Evolutionary conservation across 2,113 vertebrate genomes (phyloP).

Genomic region (Bubo blakistoni): DNA sequence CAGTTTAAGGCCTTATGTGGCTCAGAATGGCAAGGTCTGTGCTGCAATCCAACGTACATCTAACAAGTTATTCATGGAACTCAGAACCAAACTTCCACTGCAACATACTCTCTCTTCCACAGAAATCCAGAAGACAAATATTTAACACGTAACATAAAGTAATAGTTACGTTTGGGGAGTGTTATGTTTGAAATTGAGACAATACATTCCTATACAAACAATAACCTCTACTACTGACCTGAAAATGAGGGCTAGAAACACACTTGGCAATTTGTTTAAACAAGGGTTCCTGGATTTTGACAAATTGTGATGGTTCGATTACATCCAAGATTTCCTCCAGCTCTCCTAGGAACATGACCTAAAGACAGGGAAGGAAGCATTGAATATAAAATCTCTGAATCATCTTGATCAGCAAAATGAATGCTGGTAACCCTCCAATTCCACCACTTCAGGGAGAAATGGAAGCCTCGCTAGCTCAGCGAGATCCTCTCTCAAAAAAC

Average conservation of each 20-base stretch:
- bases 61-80: neutral
- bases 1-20: neutral
- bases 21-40: neutral
- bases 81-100: neutral
- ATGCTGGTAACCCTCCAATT: neutral
- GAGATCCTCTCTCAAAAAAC: neutral
- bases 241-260: conserved; percentile 98
- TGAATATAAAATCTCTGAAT: neutral
- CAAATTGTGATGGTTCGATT: conserved; percentile 96
- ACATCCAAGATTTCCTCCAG: conserved; percentile 98
- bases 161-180: neutral
- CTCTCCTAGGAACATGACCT: conserved; percentile 99
- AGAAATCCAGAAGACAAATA: neutral
- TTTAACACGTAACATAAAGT: neutral
- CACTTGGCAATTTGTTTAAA: conserved; percentile 99
- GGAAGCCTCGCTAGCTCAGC: neutral
- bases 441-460: neutral
- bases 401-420: neutral
- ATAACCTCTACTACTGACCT: conserved; percentile 77
- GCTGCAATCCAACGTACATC: neutral
- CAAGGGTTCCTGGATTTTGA: conserved; percentile 98
- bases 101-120: neutral
- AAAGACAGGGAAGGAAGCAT: neutral
- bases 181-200: neutral
- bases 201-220: neutral